Evolutionary conservation across 1,140 invertebrate genomes (phyloP), one percentile per base, ranked within the genome.

Genomic region (Druon quercuslanigerum): DNA sequence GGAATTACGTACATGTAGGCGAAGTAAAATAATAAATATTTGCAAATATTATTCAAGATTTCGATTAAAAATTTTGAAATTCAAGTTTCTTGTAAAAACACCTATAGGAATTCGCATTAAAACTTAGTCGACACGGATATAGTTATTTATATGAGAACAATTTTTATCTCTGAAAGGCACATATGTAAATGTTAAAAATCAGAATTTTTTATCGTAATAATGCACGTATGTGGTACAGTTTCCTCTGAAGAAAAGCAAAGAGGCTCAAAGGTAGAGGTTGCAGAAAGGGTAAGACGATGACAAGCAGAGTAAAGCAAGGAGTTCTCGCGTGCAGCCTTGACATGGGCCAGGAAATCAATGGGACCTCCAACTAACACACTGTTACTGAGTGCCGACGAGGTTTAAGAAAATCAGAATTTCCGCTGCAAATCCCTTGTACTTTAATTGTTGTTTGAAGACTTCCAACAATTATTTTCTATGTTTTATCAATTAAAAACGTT

Each of bases 281-380:
- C 11, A 50, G 50, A 19, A 50, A 56, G 56, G 56, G 72, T 52
- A 71, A 79, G 82, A 81, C 79, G 81, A 80, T 82, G 80, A 83
- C 83, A 82, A 80, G 82, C 77, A 82, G 79, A 76, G 76, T 72
- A 79, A 79, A 80, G 83, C 50, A 79, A 83, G 85, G 76, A 80
- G 77, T 85, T 82, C 86, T 90, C 88, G 89, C 88, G 89, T 89
- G 89, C 89, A 90, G 88, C 89, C 89, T 90, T 90, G 89, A 90
- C 89, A 90, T 89, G 89, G 87, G 84, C 86, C 84, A 88, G 87
- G 86, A 90, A 90, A 90, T 90, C 89, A 90, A 90, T 90, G 89
- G 89, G 87, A 90, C 88, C 89, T 89, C 88, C 87, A 88, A 88
- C 87, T 76, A 84, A 86, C 81, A 84, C 83, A 83, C 78, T 71